These are phyloP conservation scores for Phrynocephalus vlangalii DNA, from an alignment of 2,797 vertebrate species.

Conservation along the genomic window DNA sequence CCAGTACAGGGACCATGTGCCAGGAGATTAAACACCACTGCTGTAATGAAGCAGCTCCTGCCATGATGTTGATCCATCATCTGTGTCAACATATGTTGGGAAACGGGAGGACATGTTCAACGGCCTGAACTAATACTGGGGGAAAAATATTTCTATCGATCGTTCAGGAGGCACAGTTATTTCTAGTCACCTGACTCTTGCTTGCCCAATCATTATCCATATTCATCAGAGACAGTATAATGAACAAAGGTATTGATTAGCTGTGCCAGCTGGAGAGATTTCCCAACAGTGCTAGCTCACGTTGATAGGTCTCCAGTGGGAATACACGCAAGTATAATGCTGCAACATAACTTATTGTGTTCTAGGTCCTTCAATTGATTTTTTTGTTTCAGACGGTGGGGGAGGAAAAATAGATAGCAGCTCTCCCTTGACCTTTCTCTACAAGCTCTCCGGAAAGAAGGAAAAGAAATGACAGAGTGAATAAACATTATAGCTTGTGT, in stretches of 20 bases:
- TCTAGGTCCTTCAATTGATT: slow-evolving; percentile 84
- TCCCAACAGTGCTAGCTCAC: slow-evolving; percentile 79
- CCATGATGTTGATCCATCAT: slow-evolving; percentile 57
- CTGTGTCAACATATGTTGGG: slow-evolving; percentile 22
- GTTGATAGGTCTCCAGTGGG: slow-evolving; percentile 80
- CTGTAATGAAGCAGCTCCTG: slow-evolving; percentile 75
- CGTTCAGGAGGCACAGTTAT: slow-evolving; percentile 80
- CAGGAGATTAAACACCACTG: slow-evolving; percentile 75
- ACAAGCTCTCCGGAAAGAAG: slow-evolving; percentile 66
- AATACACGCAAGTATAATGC: slow-evolving; percentile 72
- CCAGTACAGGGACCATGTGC: slow-evolving; percentile 63
- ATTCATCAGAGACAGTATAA: slow-evolving; percentile 82
- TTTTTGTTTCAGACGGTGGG: slow-evolving; percentile 76
- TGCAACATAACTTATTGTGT: slow-evolving; percentile 83
- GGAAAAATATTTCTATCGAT: slow-evolving; percentile 76
- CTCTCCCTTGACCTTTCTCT: slow-evolving; percentile 82
- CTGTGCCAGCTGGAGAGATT: slow-evolving; percentile 82
- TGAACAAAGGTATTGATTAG: slow-evolving; percentile 88
- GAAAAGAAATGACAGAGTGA: slow-evolving; percentile 62
- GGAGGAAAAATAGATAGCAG: slow-evolving; percentile 70
- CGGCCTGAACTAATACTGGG: slow-evolving; percentile 67
- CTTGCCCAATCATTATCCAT: slow-evolving; percentile 82
- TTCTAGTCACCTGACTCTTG: slow-evolving; percentile 85
- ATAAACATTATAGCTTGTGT: slow-evolving; percentile 28
- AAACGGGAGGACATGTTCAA: slow-evolving; percentile 39